Conservation (phyloP, 2,113 vertebrate genomes). For the Python bivittatus region DNA sequence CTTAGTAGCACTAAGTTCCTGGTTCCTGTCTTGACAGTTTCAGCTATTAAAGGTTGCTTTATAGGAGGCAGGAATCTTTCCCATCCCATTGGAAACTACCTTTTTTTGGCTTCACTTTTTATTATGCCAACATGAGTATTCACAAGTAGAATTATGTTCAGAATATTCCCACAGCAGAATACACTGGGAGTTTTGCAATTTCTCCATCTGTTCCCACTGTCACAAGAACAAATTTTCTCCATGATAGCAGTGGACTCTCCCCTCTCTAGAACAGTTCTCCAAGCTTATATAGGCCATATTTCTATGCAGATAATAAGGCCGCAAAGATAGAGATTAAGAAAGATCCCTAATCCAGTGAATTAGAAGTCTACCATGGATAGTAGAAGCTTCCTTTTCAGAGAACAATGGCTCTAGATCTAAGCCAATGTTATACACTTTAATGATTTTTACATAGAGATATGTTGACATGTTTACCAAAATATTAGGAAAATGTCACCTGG, state of each 20-base stretch:
- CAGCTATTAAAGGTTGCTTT: neutral
- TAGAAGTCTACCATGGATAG: neutral
- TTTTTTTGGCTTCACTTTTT: neutral
- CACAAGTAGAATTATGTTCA: neutral
- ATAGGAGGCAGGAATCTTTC: neutral
- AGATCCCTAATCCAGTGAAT: neutral
- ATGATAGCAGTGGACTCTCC: neutral
- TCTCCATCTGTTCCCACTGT: neutral
- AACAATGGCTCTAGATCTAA: neutral
- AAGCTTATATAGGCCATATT: neutral
- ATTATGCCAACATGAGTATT: neutral
- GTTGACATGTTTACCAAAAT: neutral
- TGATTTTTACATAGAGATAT: constrained; percentile 15
- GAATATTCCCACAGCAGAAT: neutral
- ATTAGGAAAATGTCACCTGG: constrained; percentile 77
- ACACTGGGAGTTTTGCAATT: neutral
- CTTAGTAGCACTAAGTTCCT: neutral
- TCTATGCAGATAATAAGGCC: neutral
- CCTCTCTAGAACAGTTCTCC: neutral
- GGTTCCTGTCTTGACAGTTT: neutral
- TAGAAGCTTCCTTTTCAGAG: neutral
- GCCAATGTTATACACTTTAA: neutral
- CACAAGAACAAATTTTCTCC: neutral
- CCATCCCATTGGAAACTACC: neutral
- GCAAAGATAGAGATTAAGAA: neutral